Percentiles rank a stretch among this genome's conserved stretches.
phyloP scores from a whole-genome alignment of 2,113 vertebrate species.

The Macaca fascicularis region T2T-MFA8v1.1 NC_088375.1:173289501-173290000 shows the following conservation, averaged over 20 bases:
- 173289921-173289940: neutral
- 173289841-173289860: neutral
- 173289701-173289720: neutral
- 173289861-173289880: neutral
- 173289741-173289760: neutral
- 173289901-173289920: neutral
- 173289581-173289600: neutral
- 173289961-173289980: neutral
- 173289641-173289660: neutral
- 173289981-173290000: neutral
- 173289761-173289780: neutral
- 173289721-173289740: neutral
- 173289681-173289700: neutral
- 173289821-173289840: neutral
- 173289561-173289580: neutral
- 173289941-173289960: slow-evolving; percentile 42
- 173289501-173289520: neutral
- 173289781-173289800: neutral
- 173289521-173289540: neutral
- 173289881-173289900: neutral
- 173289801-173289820: neutral
- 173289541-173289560: neutral
- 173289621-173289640: neutral
- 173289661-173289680: neutral
- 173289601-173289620: neutral